Base-by-base conservation (phyloP, 2,113 vertebrate genomes). In the Cyprinodon variegatus region DNA sequence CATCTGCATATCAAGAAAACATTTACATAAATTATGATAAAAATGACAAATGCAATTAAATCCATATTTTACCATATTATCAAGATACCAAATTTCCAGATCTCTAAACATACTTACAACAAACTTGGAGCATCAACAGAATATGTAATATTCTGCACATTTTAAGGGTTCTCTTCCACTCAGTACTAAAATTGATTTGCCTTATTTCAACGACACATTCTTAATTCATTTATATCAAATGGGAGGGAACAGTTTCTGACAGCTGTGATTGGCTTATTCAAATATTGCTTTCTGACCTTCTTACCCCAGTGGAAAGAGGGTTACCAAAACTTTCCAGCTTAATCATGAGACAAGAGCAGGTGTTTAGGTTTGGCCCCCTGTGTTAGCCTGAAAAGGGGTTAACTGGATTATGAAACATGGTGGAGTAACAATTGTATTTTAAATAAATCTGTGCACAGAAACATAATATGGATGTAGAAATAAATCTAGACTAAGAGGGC, bases 201-300 rank as follows among this genome's bases (percentile, higher is more conserved):
- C 14, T 6, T 0, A 2, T 0, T 10, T 5, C 68, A 61, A 2
- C 39, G 5, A 4, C n/a, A 8, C 48, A 20, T n/a, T 20, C 7
- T 13, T 17, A 13, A 72, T 68, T 13, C 72, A 53, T 60, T 43
- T 15, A 62, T 57, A 70, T 77, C 0, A 74, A 75, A 60, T 70
- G 68, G 84, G 87, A 76, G 84, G 84, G 9, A 20, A 40, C 38
- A 13, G n/a, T 3, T 39, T 39, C 0, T 65, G 6, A 69, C 17
- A 29, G 15, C 5, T 73, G 43, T 84, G 76, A 86, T 86, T 86
- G 87, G 84, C 64, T 6, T 7, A 1, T 61, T 0, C 1, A 13
- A 3, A 36, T 38, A 22, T 11, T 60, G 7, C 13, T 1, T 0
- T 59, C 63, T 57, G 22, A 70, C 13, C 67, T 29, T 14, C 41